Base-by-base conservation (phyloP, 2,113 vertebrate genomes). In the Mixornis gularis region DNA sequence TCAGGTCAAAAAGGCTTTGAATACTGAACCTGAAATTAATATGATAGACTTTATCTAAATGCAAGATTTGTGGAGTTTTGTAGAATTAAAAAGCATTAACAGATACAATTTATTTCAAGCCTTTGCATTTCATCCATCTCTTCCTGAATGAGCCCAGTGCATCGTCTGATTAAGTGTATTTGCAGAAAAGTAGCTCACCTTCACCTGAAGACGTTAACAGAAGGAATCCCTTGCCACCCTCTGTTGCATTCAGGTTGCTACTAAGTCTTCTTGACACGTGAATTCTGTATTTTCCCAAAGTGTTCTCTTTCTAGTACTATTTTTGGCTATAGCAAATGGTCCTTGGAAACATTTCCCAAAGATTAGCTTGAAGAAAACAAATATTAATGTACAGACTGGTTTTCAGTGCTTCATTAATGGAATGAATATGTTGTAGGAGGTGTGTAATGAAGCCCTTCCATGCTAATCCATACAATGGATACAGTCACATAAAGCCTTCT, bases 1-100 rank as follows among this genome's bases (percentile, higher is more conserved):
- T 98, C 87, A 99, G 95, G 96, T 99, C 98, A 79, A 99, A 98
- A 94, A 97, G 97, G 86, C 97, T 98, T 93, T 98, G 98, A 93
- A 99, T 97, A 80, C 92, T 98, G 96, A 99, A 99, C 96, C 98
- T 99, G 95, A 91, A 96, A 97, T 79, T 53, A 91, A 79, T 7
- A 62, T 17, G 65, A 84, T n/a, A 83, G 56, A 43, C 83, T 62
- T 89, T 49, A 82, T 84, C 92, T 87, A 76, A 92, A 87, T 64
- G 70, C 32, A 48, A 18, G 12, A 24, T 52, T 95, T 21, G 12
- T 79, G 58, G 26, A 70, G 9, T 77, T 87, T 51, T 19, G 16
- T 79, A 63, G 64, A 80, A 25, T 51, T 65, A 80, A 82, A 79
- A 66, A 6, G 36, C 29, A 3, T 40, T 36, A 70, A 59, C 10